Base-by-base conservation (phyloP, 2,888 invertebrate genomes). In the Trichogramma evanescens region DNA sequence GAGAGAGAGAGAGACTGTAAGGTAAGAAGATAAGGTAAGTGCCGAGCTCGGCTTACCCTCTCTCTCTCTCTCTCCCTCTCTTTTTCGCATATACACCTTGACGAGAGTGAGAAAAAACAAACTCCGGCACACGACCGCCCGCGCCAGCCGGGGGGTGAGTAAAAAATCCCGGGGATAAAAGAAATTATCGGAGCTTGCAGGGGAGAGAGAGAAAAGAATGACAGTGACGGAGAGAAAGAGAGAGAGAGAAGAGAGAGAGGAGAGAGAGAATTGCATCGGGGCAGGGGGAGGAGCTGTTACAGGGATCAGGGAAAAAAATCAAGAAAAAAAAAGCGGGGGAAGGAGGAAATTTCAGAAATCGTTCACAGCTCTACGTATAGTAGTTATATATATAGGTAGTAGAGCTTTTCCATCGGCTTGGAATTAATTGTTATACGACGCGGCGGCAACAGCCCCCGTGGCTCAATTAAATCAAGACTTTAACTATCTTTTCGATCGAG, bases 401-500 rank as follows among this genome's bases (percentile, higher is more conserved):
- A 26, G 26, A 26, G 26, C 26, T 26, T 7, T 52, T 63, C 54
- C 61, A 58, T 61, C 58, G 61, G 58, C 50, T 56, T 42, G 66
- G 63, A 26, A 66, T 68, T 68, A 69, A 67, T 68, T 66, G 65
- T 59, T 59, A 66, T 62, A 56, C 61, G 26, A 26, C 26, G 26
- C 26, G 26, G 26, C 3, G 26, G 26, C 26, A 2, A 2, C 26
- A 3, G 26, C 26, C 26, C 26, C 26, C 26, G 26, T 26, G 26
- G 65, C 64, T 68, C 64, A 67, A 69, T 70, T 68, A 69, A 69
- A 68, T 66, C 58, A 53, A 55, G 63, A 56, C 53, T 54, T 53
- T 54, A 43, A 26, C 26, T 26, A 26, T 26, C 26, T 26, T 26
- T 26, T 45, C 46, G 50, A 53, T 41, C 13, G 6, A 40, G 49